Conservation (phyloP, 2,113 vertebrate species). For the Cololabis saira region DNA sequence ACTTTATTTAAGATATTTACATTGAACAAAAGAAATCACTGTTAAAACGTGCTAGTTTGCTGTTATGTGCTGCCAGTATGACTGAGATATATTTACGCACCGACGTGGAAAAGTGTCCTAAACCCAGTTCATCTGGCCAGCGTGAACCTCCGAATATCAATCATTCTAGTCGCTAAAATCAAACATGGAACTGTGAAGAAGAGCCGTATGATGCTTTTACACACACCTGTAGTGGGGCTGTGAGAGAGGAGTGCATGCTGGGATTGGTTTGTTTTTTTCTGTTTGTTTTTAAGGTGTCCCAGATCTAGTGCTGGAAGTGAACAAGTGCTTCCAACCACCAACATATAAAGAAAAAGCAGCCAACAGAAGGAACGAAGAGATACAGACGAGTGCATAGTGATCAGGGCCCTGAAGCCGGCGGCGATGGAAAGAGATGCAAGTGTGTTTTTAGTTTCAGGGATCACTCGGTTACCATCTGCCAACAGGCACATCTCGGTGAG, state of each 20-base stretch:
- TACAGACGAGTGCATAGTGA: slow-evolving; percentile 72
- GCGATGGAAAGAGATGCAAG: slow-evolving; percentile 22
- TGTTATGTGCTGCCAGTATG: slow-evolving; percentile 38
- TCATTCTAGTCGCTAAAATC: slow-evolving; percentile 7
- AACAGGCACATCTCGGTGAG: slow-evolving; percentile 62
- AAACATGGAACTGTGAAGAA: not conserved
- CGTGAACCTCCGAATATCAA: slow-evolving; percentile 15
- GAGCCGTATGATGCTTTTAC: not conserved
- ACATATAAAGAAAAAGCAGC: slow-evolving; percentile 34
- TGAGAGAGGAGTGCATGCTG: slow-evolving; percentile 69
- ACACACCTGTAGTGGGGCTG: not conserved
- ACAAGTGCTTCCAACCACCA: slow-evolving; percentile 25
- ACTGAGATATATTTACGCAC: not conserved
- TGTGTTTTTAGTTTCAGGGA: slow-evolving; percentile 13
- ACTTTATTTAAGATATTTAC: slow-evolving; percentile 80
- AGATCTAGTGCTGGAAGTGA: slow-evolving; percentile 30
- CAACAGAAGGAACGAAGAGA: slow-evolving; percentile 26
- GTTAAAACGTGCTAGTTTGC: slow-evolving; percentile 63
- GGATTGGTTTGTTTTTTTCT: slow-evolving; percentile 6
- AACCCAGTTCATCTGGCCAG: not conserved
- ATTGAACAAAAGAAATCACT: slow-evolving; percentile 59
- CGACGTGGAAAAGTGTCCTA: slow-evolving; percentile 1
- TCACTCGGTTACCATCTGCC: slow-evolving; percentile 27
- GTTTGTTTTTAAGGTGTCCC: not conserved
- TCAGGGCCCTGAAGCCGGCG: slow-evolving; percentile 60